Evolutionary conservation across 2,888 invertebrate genomes (phyloP).

Genomic region (Sinopyrophorus schimmeli): DNA sequence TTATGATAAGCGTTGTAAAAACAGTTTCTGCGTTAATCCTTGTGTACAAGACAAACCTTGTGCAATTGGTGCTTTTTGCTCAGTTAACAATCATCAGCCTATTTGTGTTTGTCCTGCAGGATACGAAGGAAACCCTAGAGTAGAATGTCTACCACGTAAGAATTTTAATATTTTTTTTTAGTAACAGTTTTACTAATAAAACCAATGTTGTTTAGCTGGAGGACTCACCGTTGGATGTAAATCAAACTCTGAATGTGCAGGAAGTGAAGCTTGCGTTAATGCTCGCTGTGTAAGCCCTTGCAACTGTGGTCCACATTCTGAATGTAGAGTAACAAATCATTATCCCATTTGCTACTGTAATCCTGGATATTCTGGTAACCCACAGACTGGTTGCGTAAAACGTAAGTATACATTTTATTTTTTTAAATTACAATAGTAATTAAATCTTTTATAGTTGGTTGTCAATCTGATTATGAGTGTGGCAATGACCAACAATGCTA

Average conservation of each 20-base stretch:
- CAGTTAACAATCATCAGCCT: constrained; percentile 74
- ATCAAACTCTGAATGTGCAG: constrained; percentile 78
- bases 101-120: constrained; percentile 80
- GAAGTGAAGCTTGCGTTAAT: constrained; percentile 83
- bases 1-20: constrained; percentile 72
- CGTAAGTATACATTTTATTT: constrained; percentile 55
- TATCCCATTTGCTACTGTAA: constrained; percentile 84
- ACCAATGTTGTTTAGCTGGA: constrained; percentile 56
- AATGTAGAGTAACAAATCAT: constrained; percentile 80
- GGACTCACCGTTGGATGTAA: constrained; percentile 72
- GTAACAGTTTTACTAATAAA: neutral
- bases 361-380: constrained; percentile 83
- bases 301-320: constrained; percentile 80
- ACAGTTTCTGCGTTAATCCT: constrained; percentile 78
- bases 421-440: no score
- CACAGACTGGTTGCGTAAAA: constrained; percentile 78
- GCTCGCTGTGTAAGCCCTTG: constrained; percentile 80
- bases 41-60: constrained; percentile 72
- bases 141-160: constrained; percentile 81
- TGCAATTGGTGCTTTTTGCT: constrained; percentile 79
- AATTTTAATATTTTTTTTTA: constrained; percentile 35
- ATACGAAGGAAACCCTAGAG: constrained; percentile 72
- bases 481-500: constrained; percentile 78
- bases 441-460: constrained; percentile 66
- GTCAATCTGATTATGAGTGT: constrained; percentile 82